Evolutionary conservation across 1,140 invertebrate species (phyloP), one percentile per base, ranked within the genome.

Genomic region (Trichonephila clavata): DNA sequence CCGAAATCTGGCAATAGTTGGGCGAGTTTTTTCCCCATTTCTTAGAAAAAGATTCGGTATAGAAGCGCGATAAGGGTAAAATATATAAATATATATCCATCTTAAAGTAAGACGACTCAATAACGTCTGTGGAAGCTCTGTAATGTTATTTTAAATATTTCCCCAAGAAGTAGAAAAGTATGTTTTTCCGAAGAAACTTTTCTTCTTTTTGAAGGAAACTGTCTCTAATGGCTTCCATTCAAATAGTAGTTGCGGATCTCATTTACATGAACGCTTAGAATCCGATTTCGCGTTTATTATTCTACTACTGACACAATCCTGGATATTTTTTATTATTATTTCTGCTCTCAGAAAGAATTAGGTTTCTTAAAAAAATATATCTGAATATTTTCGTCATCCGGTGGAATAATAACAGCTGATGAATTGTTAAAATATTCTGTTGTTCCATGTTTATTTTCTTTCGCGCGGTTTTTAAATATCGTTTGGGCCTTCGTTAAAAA

Each of bases 141-240:
- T 71, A 71, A 71, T 71, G 68, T 71, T 71, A 71, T 71, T 71
- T 71, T 71, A 71, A 71, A 71, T 71, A 71, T 71, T 71, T 71
- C 68, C 14, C 68, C 50, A 50, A 71, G 14, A 71, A 71, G 68
- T 71, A 71, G 68, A 27, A 39, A 71, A 71, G 68, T 71, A 24
- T 71, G 68, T 71, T 71, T 14, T 32, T 5, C 8, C 2, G 27
- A 71, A 27, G 24, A 71, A 27, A 71, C 24, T 27, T 71, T 71
- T 68, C n/a, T 27, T 18, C 24, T 71, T n/a, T n/a, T 4, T 32
- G 68, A 16, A 71, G 68, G 5, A 63, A 71, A 71, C 68, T 16
- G 24, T 27, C 68, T 27, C 68, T 71, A 71, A 71, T 71, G 68
- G 68, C 24, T 27, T 71, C 27, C 68, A 71, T 71, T 71, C 68